Base-by-base conservation (phyloP, 2,797 vertebrate species). In the Acrocephalus scirpaceus region DNA sequence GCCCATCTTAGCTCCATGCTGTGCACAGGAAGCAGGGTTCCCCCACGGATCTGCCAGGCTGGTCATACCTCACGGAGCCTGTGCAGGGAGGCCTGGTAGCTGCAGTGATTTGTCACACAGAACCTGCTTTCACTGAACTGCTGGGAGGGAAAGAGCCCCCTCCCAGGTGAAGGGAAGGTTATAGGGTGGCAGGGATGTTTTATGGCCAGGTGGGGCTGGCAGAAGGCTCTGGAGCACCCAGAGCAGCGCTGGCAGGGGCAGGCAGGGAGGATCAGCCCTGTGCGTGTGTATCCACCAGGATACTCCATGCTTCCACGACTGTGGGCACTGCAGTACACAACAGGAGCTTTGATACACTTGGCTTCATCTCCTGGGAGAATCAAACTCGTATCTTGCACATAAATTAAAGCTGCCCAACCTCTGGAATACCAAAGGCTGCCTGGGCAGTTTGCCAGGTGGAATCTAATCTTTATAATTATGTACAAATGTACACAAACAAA, bases 391-490 rank as follows among this genome's bases (percentile, higher is more conserved):
- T 48, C 86, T 65, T 36, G 13, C 48, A 21, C 8, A 25, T 73
- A 91, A 94, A 90, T 90, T 61, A 74, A 60, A 30, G 70, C 60
- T 86, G 72, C 30, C 78, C 90, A 80, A 80, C 64, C 72, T 85
- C 21, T 92, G 67, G 44, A 54, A 72, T 36, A 44, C 34, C 78
- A 57, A 80, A 86, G 81, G 61, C 71, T 84, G 71, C 70, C 61
- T 2, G 47, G 89, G 83, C 67, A 57, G 42, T 54, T 64, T 73
- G 62, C 87, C 92, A 90, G 44, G 40, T 44, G 64, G n/a, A 38
- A 83, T 73, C 65, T 83, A 30, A 87, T 83, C 61, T 95, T 69
- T 76, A 42, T 85, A 67, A 66, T 85, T 66, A 87, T 34, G 71
- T 88, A 80, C 72, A 83, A 83, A 51, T 8, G 30, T 36, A 83